These are phyloP conservation scores for Cavia porcellus DNA, from an alignment of 2,113 vertebrate species.

Conservation along the genomic window DNA sequence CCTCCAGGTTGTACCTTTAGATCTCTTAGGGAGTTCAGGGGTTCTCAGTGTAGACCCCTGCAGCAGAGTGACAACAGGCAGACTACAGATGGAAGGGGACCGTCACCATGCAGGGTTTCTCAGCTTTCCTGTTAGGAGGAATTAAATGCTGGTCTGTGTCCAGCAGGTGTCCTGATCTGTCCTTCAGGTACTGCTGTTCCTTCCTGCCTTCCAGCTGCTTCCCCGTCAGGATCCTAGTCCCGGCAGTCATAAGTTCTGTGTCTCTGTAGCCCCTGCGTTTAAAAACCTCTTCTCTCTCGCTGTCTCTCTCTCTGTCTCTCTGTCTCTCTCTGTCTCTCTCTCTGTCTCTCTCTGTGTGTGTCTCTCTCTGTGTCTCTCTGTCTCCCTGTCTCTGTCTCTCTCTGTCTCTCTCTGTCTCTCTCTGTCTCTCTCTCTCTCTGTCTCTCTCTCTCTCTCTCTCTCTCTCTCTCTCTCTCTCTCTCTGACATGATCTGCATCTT, in stretches of 20 bases:
- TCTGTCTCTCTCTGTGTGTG: neutral
- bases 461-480: neutral
- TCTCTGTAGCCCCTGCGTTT: conserved; percentile 35
- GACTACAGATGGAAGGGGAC: neutral
- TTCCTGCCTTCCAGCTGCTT: neutral
- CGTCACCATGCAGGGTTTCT: neutral
- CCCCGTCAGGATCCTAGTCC: neutral
- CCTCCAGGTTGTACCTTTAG: neutral
- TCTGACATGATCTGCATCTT: conserved; percentile 28
- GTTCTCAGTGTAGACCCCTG: neutral
- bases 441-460: neutral
- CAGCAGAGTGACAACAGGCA: neutral
- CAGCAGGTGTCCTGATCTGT: neutral
- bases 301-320: neutral
- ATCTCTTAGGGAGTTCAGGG: neutral
- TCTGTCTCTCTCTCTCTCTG: neutral
- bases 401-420: neutral
- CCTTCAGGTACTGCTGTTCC: neutral
- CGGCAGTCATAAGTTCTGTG: neutral
- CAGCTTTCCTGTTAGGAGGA: neutral
- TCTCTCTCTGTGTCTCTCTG: neutral
- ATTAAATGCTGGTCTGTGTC: neutral
- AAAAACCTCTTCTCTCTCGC: neutral
- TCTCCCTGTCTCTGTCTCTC: neutral
- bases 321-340: neutral